phyloP scores from a whole-genome alignment of 2,888 invertebrate genomes.

The Caenorhabditis uteleia region DNA sequence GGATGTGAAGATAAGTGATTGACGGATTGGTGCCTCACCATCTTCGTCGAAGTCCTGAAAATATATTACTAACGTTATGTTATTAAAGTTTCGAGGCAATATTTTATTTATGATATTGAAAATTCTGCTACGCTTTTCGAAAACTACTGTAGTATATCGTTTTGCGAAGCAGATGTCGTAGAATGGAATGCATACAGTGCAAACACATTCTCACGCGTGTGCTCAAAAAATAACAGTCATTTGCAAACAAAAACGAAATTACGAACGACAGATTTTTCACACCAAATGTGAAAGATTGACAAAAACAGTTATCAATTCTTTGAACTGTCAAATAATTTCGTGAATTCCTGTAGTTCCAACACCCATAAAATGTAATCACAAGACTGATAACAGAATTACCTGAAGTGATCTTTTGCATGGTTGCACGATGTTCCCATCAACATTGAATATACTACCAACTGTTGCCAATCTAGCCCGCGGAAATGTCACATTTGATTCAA shows the following conservation, averaged over 20 bases:
- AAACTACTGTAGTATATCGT: too few species aligned
- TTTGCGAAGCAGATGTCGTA: too few species aligned
- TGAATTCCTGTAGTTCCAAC: too few species aligned
- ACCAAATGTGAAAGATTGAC: too few species aligned
- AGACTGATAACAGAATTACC: constrained; percentile 12
- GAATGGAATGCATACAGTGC: too few species aligned
- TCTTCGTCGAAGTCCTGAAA: constrained; percentile 25
- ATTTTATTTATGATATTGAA: too few species aligned
- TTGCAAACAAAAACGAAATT: too few species aligned
- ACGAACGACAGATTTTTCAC: too few species aligned
- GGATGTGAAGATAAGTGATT: constrained; percentile 48
- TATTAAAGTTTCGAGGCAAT: background rate
- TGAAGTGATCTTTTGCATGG: constrained; percentile 27
- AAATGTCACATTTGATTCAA: constrained; percentile 37
- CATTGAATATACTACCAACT: constrained; percentile 36
- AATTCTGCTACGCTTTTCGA: too few species aligned
- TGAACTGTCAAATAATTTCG: too few species aligned
- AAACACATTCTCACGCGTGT: background rate
- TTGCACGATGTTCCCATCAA: constrained; percentile 30
- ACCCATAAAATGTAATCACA: too few species aligned
- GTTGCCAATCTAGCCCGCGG: constrained; percentile 34
- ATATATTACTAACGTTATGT: background rate
- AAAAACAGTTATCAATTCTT: background rate
- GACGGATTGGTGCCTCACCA: constrained; percentile 32
- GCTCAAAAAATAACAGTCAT: too few species aligned